Evolutionary conservation across 2,888 invertebrate genomes (phyloP).

Genomic region (Entomobrya multifasciata): DNA sequence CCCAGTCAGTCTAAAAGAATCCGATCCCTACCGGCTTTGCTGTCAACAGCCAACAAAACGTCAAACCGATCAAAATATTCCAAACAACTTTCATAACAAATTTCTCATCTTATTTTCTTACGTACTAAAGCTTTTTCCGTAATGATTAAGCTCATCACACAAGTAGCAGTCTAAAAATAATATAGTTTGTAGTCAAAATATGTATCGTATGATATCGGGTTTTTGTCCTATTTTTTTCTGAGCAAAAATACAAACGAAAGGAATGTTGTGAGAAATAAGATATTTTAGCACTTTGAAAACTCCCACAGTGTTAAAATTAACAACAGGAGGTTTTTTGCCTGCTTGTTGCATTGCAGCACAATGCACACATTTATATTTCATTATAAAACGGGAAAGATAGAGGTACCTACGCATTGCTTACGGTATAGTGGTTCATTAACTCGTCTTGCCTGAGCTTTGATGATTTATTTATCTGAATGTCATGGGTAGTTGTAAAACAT

Average conservation of each 20-base stretch:
- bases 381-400: neutral
- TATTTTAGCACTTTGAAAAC: neutral
- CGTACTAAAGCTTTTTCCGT: too few relatives aligned
- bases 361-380: neutral
- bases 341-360: neutral
- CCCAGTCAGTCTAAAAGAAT: neutral
- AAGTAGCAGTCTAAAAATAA: neutral
- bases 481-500: slow-evolving; percentile 16
- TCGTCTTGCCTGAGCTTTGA: neutral
- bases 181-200: neutral
- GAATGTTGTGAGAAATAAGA: neutral
- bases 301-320: neutral
- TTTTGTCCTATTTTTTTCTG: neutral
- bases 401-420: neutral
- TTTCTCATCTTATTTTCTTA: neutral
- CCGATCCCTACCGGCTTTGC: neutral
- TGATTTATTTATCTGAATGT: slow-evolving; percentile 30
- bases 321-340: neutral
- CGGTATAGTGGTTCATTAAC: slow-evolving; percentile 13
- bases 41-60: slow-evolving; percentile 9
- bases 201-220: neutral
- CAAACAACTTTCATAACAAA: slow-evolving; percentile 9
- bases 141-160: too few relatives aligned
- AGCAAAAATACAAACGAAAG: neutral
- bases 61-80: slow-evolving; percentile 2